Base-by-base conservation (phyloP, 2,888 invertebrate genomes). In the Agrochola macilenta region DNA sequence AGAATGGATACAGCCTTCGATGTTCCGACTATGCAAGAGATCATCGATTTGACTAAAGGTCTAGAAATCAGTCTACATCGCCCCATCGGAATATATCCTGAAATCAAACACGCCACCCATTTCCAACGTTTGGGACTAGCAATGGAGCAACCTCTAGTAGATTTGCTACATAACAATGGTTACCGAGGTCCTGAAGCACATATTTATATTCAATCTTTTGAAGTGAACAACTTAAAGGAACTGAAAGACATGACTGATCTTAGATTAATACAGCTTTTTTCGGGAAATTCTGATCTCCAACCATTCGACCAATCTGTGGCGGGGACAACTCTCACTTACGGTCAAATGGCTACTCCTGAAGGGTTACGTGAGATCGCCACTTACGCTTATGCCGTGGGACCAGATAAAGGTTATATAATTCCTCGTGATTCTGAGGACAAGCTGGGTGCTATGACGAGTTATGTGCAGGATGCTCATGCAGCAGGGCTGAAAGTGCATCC, bases 141-240 rank as follows among this genome's bases (percentile, higher is more conserved):
- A 5, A 95, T 96, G 94, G 96, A 96, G 85, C 84, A 87, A 64
- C 91, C 92, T 2, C 82, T 96, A 17, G 95, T 96, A 0, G 93
- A 95, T 26, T 90, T 92, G 58, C 91, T 96, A 5, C 94, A 95
- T 81, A 90, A 73, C 26, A 96, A 96, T 74, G 95, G 95, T 12
- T 96, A 96, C 81, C 66, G 78, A 9, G 93, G 94, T 12, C 83
- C 90, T 9, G 83, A 92, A 72, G 92, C 95, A 30, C 94, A 95
- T 2, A 92, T 94, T 69, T 96, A 94, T 76, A 96, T 96, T 61
- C 96, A 96, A 82, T 96, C 96, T 0, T 96, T 96, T 87, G 96
- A 96, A 91, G 93, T 96, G 2, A 93, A 84, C 49, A 96, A 96
- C 81, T 92, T 96, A 49, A 95, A 93, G 71, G 93, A 95, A 81